Evolutionary conservation across 2,113 vertebrate genomes (phyloP).

Genomic region (Macquaria australasica): DNA sequence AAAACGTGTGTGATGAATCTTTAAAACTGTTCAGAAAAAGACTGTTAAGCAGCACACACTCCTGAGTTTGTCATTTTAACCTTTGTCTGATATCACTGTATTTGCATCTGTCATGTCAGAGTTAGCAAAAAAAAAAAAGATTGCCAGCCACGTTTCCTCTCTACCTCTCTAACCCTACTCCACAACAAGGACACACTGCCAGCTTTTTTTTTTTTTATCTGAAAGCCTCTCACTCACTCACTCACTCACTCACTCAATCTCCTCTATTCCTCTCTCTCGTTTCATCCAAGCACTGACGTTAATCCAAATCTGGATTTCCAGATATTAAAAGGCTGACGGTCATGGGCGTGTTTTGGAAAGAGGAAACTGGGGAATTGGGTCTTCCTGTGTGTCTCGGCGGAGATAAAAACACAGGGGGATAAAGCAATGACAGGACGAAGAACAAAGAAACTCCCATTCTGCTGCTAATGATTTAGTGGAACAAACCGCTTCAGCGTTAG

Average conservation of each 20-base stretch:
- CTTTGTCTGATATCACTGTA: slow-evolving; percentile 37
- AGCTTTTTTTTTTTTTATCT: slow-evolving; percentile 67
- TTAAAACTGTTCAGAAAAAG: neutral
- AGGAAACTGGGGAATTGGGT: slow-evolving; percentile 76
- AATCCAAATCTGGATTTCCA: slow-evolving; percentile 84
- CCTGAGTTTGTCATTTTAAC: slow-evolving; percentile 48
- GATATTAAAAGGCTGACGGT: slow-evolving; percentile 77
- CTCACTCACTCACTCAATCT: slow-evolving; percentile 66
- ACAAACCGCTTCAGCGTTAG: slow-evolving; percentile 62
- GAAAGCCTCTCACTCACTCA: slow-evolving; percentile 73
- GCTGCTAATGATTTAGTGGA: slow-evolving; percentile 76
- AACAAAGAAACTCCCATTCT: slow-evolving; percentile 74
- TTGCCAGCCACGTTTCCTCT: slow-evolving; percentile 49
- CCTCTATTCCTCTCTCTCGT: slow-evolving; percentile 34
- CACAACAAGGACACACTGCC: slow-evolving; percentile 65
- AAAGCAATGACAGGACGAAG: slow-evolving; percentile 58
- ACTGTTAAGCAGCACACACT: slow-evolving; percentile 21
- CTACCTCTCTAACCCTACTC: slow-evolving; percentile 45
- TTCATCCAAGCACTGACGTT: slow-evolving; percentile 67
- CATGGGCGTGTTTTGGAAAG: slow-evolving; percentile 72
- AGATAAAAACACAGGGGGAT: slow-evolving; percentile 78
- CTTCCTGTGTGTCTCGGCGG: slow-evolving; percentile 70
- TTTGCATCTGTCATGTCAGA: slow-evolving; percentile 65
- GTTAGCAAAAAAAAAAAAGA: slow-evolving; percentile 45
- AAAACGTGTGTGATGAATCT: slow-evolving; percentile 28